Evolutionary conservation across 2,797 vertebrate genomes (phyloP).

Genomic region (Coendou prehensilis): DNA sequence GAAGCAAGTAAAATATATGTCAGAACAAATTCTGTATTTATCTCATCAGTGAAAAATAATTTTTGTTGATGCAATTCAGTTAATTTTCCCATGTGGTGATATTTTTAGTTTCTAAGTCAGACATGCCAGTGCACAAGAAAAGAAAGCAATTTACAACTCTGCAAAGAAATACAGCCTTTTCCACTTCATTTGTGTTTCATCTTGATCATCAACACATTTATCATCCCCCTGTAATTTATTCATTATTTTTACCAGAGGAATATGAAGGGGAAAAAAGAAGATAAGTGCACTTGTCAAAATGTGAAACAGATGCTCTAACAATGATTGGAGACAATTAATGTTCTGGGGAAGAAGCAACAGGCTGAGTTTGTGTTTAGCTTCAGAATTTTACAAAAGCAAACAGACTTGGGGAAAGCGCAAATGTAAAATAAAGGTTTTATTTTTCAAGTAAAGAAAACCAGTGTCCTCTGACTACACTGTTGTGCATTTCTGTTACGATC

Average conservation of each 20-base stretch:
- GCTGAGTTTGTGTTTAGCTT: conserved; percentile 80
- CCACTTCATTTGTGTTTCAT: conserved; percentile 89
- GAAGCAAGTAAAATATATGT: conserved; percentile 36
- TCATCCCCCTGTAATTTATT: conserved; percentile 90
- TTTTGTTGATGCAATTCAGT: conserved; percentile 76
- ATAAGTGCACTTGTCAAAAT: conserved; percentile 90
- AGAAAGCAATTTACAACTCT: conserved; percentile 89
- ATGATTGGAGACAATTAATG: conserved; percentile 90
- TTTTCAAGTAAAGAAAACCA: conserved; percentile 81
- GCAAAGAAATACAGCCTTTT: conserved; percentile 85
- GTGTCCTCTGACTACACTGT: conserved; percentile 34
- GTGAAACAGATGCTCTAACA: conserved; percentile 90
- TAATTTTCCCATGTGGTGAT: conserved; percentile 80
- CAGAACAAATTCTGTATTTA: conserved; percentile 70
- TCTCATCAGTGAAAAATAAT: conserved; percentile 55
- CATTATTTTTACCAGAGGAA: conserved; percentile 88
- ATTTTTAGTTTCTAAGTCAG: conserved; percentile 86
- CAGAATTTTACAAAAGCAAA: conserved; percentile 82
- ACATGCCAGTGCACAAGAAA: conserved; percentile 81
- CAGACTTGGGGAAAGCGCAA: conserved; percentile 85
- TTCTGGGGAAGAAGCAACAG: conserved; percentile 85
- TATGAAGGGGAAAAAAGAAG: conserved; percentile 85
- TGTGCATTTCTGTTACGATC: conserved; percentile 53
- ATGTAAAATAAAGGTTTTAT: conserved; percentile 83
- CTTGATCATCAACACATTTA: conserved; percentile 90